Base-by-base conservation (phyloP, 2,113 vertebrate genomes). In the Bufo gargarizans region DNA sequence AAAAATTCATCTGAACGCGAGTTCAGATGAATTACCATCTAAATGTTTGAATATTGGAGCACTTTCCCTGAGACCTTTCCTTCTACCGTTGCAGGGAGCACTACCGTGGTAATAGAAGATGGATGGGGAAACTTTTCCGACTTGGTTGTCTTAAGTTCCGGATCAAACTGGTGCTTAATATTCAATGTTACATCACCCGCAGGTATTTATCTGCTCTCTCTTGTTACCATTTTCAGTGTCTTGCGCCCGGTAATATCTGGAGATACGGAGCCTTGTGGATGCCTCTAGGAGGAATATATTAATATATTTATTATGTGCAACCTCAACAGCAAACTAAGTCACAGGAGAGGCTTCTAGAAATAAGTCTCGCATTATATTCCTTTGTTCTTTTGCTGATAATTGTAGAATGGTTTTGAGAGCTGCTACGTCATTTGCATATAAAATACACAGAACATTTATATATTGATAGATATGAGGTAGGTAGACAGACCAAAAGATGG, bases 121-220 rank as follows among this genome's bases (percentile, higher is more conserved):
- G 95, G 95, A 90, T 91, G 90, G 87, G 94, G 92, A 53, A 91
- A 80, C 45, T 96, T 95, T 91, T 94, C 91, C 49, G 91, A 90
- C 55, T 89, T 96, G 91, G 88, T 93, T 0, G 22, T 96, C 78
- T 93, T 93, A 88, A 92, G 89, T 49, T 91, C 92, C 53, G 94
- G 94, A 22, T 92, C 91, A 74, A 90, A 93, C 82, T 96, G 93
- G 93, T 91, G 79, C 65, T 92, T 96, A 47, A 80, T 92, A 85
- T 94, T 95, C 85, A 94, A 92, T 72, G 94, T 95, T 61, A 93
- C 67, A 53, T 95, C 90, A 61, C 94, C 95, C 89, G 93, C 94
- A 93, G 94, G 94, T 95, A 93, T 92, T 84, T 47, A 0, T 7
- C 49, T 80, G 16, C 61, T 13, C 56, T 67, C 33, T 4, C 0